Evolutionary conservation across 2,797 vertebrate species (phyloP).

Genomic region (Selene dorsalis): DNA sequence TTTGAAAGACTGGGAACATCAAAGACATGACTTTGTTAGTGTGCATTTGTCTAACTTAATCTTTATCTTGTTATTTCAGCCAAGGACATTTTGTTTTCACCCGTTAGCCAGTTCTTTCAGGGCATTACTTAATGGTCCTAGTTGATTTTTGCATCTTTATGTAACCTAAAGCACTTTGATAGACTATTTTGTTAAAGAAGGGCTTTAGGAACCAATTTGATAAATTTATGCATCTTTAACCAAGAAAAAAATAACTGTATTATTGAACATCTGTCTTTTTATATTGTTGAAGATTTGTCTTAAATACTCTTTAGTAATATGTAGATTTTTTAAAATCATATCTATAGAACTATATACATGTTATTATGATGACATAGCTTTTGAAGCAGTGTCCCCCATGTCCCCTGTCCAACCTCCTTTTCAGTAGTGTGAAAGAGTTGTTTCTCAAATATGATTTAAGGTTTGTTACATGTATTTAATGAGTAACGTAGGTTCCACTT

Average conservation of each 20-base stretch:
- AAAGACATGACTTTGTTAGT: conserved; percentile 23
- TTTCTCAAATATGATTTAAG: conserved; percentile 42
- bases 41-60: conserved; percentile 44
- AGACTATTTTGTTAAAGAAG: conserved; percentile 71
- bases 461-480: conserved; percentile 53
- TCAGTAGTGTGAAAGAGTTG: conserved; percentile 32
- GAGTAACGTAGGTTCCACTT: conserved; percentile 31
- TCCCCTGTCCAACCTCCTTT: conserved; percentile 24
- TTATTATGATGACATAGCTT: conserved; percentile 42
- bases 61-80: conserved; percentile 35
- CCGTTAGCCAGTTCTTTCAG: conserved; percentile 21
- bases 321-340: conserved; percentile 48
- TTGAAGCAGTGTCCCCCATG: conserved; percentile 48
- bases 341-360: conserved; percentile 50
- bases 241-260: conserved; percentile 45
- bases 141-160: conserved; percentile 37
- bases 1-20: conserved; percentile 22
- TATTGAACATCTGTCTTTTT: conserved; percentile 66
- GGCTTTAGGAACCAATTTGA: conserved; percentile 68
- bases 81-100: conserved; percentile 37
- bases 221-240: conserved; percentile 64
- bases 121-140: conserved; percentile 37
- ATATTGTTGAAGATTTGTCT: conserved; percentile 64
- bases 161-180: conserved; percentile 72
- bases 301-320: conserved; percentile 62